Percentiles rank a stretch among this genome's conserved stretches.
Conservation (phyloP, 2,888 invertebrate genomes). For the Pecten maximus region DNA sequence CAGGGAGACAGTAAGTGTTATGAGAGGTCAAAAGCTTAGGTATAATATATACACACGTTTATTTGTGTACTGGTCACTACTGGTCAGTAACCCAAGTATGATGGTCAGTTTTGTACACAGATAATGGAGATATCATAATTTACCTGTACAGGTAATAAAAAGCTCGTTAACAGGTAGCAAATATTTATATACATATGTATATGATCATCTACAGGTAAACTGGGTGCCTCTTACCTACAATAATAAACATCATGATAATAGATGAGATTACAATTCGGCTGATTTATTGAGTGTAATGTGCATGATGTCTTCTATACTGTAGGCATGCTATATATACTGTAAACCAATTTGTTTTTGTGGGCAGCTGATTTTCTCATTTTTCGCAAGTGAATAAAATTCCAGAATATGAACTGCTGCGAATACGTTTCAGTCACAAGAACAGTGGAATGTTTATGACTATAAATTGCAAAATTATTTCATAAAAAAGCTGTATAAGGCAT, state of each 20-base stretch:
- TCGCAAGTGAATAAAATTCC: too few species aligned
- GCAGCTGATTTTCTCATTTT: too few species aligned
- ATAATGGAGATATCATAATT: not conserved
- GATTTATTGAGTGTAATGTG: not conserved
- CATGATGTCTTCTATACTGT: too few species aligned
- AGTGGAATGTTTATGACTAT: too few species aligned
- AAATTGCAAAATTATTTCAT: too few species aligned
- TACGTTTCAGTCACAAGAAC: too few species aligned
- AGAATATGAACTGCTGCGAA: too few species aligned
- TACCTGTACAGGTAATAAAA: not conserved
- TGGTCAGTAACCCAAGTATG: not conserved
- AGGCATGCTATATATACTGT: too few species aligned
- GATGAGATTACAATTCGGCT: not conserved
- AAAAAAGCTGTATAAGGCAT: too few species aligned
- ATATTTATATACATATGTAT: not conserved
- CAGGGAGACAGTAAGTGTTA: too few species aligned
- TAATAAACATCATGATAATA: not conserved
- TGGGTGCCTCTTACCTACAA: not conserved
- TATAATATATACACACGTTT: not conserved
- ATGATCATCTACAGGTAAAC: not conserved
- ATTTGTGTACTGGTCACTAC: not conserved
- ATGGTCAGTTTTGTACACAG: not conserved
- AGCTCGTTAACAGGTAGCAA: not conserved
- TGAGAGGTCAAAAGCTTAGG: too few species aligned
- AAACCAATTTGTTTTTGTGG: too few species aligned